Evolutionary conservation across 2,797 vertebrate genomes (phyloP), one percentile per base, ranked within the genome.

Genomic region (Limosa lapponica): DNA sequence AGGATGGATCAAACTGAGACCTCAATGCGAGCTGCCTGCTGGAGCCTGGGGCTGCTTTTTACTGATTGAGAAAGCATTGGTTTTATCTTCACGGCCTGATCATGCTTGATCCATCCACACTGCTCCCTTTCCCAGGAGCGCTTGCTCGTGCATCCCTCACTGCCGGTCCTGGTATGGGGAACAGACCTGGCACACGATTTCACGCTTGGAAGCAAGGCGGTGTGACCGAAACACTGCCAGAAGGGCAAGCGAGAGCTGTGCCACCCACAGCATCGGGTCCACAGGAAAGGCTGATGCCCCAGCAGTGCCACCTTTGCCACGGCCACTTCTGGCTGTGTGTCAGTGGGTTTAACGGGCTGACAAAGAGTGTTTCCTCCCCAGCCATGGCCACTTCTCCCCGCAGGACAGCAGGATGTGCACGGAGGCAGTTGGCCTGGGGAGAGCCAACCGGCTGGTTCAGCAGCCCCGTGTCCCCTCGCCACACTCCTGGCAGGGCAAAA

Each of bases 181-280:
- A 23, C 51, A 73, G 69, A 18, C 46, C 49, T 5, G 5, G 49
- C 18, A 7, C 36, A 27, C 32, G n/a, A n/a, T 64, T 23, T n/a
- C 24, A 19, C 0, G 2, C 28, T 30, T 57, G 51, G 36, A 24
- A 39, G 5, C 11, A 27, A 28, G 30, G 57, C 5, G 25, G 18
- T 3, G 5, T 16, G 41, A 75, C 36, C 6, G 10, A 46, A 66
- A 36, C 1, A 3, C n/a, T 64, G 28, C 25, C 44, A 34, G 44
- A 48, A 46, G 17, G 39, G 46, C 27, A 34, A 57, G 44, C 13
- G 28, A 22, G 52, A 59, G 39, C 57, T 2, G 2, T 79, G 78
- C 34, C 30, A 48, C n/a, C 10, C 1, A 0, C 14, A 8, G 48
- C 2, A 1, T 32, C 0, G 0, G 34, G 41, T 32, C 32, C 8